Evolutionary conservation across 2,113 vertebrate species (phyloP), one percentile per base, ranked within the genome.

Genomic region (Leiothrix lutea): DNA sequence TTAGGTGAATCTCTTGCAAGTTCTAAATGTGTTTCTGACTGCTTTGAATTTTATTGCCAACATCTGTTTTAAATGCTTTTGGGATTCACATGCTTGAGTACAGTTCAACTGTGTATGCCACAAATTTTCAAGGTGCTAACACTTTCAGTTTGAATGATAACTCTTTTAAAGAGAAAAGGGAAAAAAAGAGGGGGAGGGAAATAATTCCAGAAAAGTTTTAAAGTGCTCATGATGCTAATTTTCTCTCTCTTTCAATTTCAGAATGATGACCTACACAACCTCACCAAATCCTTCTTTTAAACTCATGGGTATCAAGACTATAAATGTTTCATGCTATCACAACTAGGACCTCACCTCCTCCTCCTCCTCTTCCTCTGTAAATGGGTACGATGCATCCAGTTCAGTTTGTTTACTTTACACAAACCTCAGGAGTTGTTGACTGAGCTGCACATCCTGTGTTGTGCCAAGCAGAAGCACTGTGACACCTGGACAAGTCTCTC

Each of bases 371-470:
- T 98, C 97, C 95, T 98, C 98, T 85, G 97, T 98, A 97, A 97
- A 98, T 98, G 98, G 97, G 98, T 98, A 98, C 98, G 97, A 98
- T 96, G 96, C 97, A 97, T 97, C 97, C 98, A 95, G 97, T 98
- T 98, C 97, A 95, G 97, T 98, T 98, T 98, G 98, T 98, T 98
- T 98, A 98, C 98, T 98, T 98, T 97, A 96, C 97, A 98, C 97
- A 98, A 98, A 98, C 98, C 98, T 98, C 98, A 98, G 98, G 98
- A 98, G 98, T 97, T 97, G 88, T 98, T 98, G 97, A 98, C 98
- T 98, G 98, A 98, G 98, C 98, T 97, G 98, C 98, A 98, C 97
- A 92, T 97, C 98, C 97, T 93, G 38, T 94, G 95, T 97, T 98
- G 98, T 98, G 98, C 98, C 98, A 98, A 98, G 98, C 97, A 97